Evolutionary conservation across 2,113 vertebrate species (phyloP), one percentile per base, ranked within the genome.

Genomic region (Anthoscopus minutus): DNA sequence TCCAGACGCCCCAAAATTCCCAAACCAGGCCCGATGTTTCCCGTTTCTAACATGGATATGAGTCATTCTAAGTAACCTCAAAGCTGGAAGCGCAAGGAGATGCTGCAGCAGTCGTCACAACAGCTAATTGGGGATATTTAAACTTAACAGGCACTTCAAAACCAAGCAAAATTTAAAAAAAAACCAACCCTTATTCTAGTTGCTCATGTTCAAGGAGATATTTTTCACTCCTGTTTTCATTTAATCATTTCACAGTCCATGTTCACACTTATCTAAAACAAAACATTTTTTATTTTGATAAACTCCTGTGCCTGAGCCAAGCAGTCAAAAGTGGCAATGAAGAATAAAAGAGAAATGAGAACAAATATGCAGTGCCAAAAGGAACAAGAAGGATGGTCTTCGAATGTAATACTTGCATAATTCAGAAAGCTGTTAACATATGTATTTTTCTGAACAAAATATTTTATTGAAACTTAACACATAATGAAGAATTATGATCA

Each of bases 251-350:
- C 81, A 71, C 83, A 76, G 69, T 18, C 72, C 44, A 24, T 64
- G 78, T 60, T 76, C 88, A 72, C 28, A 60, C 13, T 69, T 76
- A 71, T 7, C 56, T 91, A 48, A 92, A 93, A 44, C 72, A 88
- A 92, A 92, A 53, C 35, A 91, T 78, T 86, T 90, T 83, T 94
- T 91, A 86, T 86, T 84, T 91, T 95, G 80, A 91, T 92, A 57
- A 97, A 93, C 81, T 92, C 44, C 28, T 4, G 1, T 58, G 47
- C 62, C 72, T 21, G 14, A 92, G 69, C 24, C 4, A 0, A 92
- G 56, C 80, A 91, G 69, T 86, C 92, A 91, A 87, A 89, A 47
- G 15, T 60, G 64, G 60, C 72, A 86, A 47, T 38, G 44, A 92
- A 73, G 80, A 88, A 66, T 74, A 88, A 81, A 62, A 88, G 62